Conservation (phyloP, 2,113 vertebrate genomes). For the Dissostichus mawsoni region DNA sequence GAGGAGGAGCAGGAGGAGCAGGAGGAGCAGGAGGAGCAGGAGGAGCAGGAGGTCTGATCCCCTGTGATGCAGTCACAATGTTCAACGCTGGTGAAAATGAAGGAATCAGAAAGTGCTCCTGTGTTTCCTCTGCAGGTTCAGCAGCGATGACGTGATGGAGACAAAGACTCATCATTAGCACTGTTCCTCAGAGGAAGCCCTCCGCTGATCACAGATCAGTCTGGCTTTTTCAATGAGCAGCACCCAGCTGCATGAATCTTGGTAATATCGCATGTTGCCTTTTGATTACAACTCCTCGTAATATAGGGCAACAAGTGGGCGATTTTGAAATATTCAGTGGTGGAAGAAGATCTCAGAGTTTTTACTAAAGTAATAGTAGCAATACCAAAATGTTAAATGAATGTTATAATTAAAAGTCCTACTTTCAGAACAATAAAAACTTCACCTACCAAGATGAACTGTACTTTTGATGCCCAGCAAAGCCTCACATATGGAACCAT, state of each 20-base stretch:
- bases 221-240: background rate
- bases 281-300: background rate
- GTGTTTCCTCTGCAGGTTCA: background rate
- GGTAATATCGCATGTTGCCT: too few relatives aligned
- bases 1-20: background rate
- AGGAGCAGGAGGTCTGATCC: background rate
- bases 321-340: background rate
- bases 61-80: background rate
- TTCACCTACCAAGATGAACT: too few relatives aligned
- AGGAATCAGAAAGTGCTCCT: too few relatives aligned
- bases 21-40: background rate
- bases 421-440: too few relatives aligned
- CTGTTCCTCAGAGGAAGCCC: constrained; percentile 29
- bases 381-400: too few relatives aligned
- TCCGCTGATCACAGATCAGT: too few relatives aligned
- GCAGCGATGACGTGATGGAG: constrained; percentile 28
- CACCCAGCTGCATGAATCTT: background rate
- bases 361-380: too few relatives aligned
- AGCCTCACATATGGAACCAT: too few relatives aligned
- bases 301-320: too few relatives aligned
- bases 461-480: too few relatives aligned
- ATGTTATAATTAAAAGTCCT: too few relatives aligned
- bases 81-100: background rate
- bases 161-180: constrained; percentile 36
- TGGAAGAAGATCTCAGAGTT: too few relatives aligned